phyloP scores from a whole-genome alignment of 2,888 invertebrate genomes.

The Saturnia pavonia region DNA sequence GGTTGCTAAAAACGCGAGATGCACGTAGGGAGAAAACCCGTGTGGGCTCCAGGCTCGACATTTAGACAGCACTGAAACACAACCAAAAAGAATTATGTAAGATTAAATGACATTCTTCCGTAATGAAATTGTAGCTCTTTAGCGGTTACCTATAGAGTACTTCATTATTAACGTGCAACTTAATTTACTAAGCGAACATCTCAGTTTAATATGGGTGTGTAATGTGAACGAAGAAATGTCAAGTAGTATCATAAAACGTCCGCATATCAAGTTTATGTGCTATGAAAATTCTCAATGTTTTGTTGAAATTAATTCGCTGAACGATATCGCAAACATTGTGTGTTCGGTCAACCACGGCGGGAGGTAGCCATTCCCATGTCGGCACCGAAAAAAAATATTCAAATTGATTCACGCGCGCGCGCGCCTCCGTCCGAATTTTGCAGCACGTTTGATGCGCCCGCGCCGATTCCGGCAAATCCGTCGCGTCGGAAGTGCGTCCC shows the following conservation, averaged over 20 bases:
- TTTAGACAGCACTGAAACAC: constrained; percentile 69
- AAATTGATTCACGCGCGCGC: constrained; percentile 80
- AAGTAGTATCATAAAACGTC: constrained; percentile 46
- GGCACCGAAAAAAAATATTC: constrained; percentile 75
- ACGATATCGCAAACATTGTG: constrained; percentile 43
- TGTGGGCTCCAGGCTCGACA: constrained; percentile 69
- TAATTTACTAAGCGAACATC: constrained; percentile 54
- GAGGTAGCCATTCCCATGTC: constrained; percentile 69
- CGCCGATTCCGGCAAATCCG: constrained; percentile 82
- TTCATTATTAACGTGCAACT: constrained; percentile 70
- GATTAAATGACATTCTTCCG: constrained; percentile 64
- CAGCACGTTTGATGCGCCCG: constrained; percentile 79
- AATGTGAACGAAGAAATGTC: constrained; percentile 54
- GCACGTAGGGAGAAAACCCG: constrained; percentile 74
- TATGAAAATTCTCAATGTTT: constrained; percentile 67
- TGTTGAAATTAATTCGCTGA: constrained; percentile 40
- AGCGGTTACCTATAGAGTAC: constrained; percentile 44
- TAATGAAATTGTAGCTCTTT: constrained; percentile 76
- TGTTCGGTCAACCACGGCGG: constrained; percentile 44
- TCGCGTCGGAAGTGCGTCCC: constrained; percentile 80
- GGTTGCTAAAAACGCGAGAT: constrained; percentile 81
- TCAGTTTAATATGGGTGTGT: constrained; percentile 58
- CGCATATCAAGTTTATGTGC: constrained; percentile 66
- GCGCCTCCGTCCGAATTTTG: constrained; percentile 77
- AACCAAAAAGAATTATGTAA: constrained; percentile 66